These are phyloP conservation scores for Drosophila macrothrix DNA, from an alignment of 2,888 invertebrate species.

Conservation along the genomic window DNA sequence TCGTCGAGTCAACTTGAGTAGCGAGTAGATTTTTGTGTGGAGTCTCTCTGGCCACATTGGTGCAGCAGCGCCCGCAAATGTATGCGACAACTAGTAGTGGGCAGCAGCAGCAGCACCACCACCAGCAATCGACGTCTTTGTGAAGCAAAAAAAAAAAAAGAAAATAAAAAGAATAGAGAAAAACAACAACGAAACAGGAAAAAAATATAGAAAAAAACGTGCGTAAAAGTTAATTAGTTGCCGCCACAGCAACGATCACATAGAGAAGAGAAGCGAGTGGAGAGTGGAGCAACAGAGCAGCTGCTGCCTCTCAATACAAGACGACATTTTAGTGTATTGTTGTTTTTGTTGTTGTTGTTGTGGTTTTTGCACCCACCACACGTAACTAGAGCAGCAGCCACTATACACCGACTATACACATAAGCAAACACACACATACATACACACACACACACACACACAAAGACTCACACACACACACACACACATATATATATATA, in stretches of 20 bases:
- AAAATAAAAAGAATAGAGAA: slow-evolving; percentile 4
- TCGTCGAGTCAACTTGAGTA: slow-evolving; percentile 53
- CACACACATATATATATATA: slow-evolving; percentile 3
- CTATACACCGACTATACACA: slow-evolving; percentile 35
- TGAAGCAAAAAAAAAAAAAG: slow-evolving; percentile 43
- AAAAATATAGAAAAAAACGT: slow-evolving; percentile 48
- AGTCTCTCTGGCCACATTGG: slow-evolving; percentile 65
- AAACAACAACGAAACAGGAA: slow-evolving; percentile 32
- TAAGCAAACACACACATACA: slow-evolving; percentile 9
- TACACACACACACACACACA: slow-evolving; percentile 11
- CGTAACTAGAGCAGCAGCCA: slow-evolving; percentile 66
- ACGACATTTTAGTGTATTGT: slow-evolving; percentile 51
- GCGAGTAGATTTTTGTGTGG: slow-evolving; percentile 61
- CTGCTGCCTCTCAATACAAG: slow-evolving; percentile 62
- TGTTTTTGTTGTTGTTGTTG: slow-evolving; percentile 62
- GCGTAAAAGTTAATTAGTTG: slow-evolving; percentile 70
- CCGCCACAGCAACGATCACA: slow-evolving; percentile 42
- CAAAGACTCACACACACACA: not conserved
- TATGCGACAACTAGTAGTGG: slow-evolving; percentile 72
- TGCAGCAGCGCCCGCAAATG: slow-evolving; percentile 68
- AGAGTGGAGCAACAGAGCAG: slow-evolving; percentile 63
- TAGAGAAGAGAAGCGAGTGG: slow-evolving; percentile 36
- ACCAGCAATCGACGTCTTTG: slow-evolving; percentile 51
- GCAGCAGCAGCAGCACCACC: slow-evolving; percentile 47
- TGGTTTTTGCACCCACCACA: slow-evolving; percentile 77